These are phyloP conservation scores for Rhagologus leucostigma DNA, from an alignment of 2,113 vertebrate species.

Conservation along the genomic window DNA sequence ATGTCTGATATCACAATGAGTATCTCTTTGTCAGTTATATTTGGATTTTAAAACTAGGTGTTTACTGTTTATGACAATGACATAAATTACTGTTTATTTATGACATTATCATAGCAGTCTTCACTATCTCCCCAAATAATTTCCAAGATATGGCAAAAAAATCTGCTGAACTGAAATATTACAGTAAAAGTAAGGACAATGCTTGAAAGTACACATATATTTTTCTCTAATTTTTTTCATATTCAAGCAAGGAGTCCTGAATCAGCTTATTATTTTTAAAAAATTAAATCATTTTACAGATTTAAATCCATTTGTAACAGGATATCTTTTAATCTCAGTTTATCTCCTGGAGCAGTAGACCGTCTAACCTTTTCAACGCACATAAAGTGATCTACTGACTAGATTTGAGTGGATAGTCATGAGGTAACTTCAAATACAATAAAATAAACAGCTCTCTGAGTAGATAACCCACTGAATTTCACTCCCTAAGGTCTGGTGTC, in stretches of 20 bases:
- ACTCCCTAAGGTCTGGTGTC: neutral
- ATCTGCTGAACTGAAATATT: neutral
- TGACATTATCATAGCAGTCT: conserved; percentile 39
- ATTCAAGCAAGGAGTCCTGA: neutral
- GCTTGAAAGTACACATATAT: neutral
- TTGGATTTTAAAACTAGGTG: conserved; percentile 62
- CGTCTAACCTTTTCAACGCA: neutral
- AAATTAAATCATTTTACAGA: neutral
- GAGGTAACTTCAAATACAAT: neutral
- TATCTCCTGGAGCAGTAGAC: neutral
- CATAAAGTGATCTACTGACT: neutral
- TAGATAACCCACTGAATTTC: neutral
- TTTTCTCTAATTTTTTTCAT: neutral
- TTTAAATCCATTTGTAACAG: neutral
- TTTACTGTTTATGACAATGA: neutral
- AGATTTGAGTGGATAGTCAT: neutral
- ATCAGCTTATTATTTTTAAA: neutral
- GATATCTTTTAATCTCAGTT: neutral
- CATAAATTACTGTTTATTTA: too few species aligned
- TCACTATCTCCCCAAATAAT: conserved; percentile 54
- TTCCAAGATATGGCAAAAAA: conserved; percentile 13
- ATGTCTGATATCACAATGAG: conserved; percentile 25
- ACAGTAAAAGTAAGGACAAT: conserved; percentile 28
- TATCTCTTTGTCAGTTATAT: conserved; percentile 45
- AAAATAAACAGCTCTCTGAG: neutral